Base-by-base conservation (phyloP, 1,140 invertebrate species). In the Muscidifurax raptorellus region DNA sequence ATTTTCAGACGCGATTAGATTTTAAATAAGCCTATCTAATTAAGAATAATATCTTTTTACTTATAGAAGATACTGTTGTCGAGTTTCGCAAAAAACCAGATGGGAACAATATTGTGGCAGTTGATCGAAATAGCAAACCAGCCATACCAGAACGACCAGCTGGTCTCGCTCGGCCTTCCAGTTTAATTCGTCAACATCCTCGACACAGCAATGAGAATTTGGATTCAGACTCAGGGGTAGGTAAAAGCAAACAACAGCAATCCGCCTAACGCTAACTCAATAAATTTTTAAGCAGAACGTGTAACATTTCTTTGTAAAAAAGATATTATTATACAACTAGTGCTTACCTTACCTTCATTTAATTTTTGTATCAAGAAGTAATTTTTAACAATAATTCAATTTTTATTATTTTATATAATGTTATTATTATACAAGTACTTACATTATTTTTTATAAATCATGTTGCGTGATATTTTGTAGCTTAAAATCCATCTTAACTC, bases 91-190 rank as follows among this genome's bases (percentile, higher is more conserved):
- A 90, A 82, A 93, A 91, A 80, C 32, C 86, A 13, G 92, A 92
- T 12, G 89, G 71, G 15, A 91, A 77, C 64, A 91, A 67, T 84
- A 78, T 85, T 22, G 72, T 59, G 47, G 76, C 32, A 18, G 75
- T 83, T 3, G 92, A 93, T 2, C 90, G 90, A 82, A 90, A 90
- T 30, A 91, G 93, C 89, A 96, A 96, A 91, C 96, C 96, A 9
- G 95, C 95, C 5, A 94, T 96, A 72, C 96, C 96, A 18, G 95
- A 96, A 88, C 93, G 96, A 80, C 96, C 96, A 6, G 94, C 95
- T n/a, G 94, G 94, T 44, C 91, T 96, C 59, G 87, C 91, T 75
- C 93, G 95, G 82, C 95, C 95, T 25, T 93, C 94, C 5, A 94
- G 94, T 90, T 94, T 95, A 86, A 90, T 93, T 30, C 90, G 91